Conservation (phyloP, 2,797 vertebrate genomes). For the Sebastes dallii region DNA sequence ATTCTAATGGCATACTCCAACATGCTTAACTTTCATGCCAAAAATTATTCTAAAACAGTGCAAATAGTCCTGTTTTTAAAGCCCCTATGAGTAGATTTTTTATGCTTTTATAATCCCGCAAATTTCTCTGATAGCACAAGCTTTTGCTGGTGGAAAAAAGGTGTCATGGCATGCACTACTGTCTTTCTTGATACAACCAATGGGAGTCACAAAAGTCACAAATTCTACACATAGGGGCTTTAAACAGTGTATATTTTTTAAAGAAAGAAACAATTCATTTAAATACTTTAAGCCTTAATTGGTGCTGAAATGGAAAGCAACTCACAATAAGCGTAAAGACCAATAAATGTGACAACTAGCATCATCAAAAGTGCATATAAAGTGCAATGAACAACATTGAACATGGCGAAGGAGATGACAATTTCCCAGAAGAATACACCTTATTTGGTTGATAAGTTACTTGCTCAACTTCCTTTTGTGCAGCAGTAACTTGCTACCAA, state of each 20-base stretch:
- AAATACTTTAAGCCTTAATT: background rate
- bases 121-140: background rate
- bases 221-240: background rate
- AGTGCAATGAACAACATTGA: background rate
- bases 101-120: background rate
- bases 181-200: too few relatives aligned
- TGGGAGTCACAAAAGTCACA: background rate
- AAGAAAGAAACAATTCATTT: background rate
- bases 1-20: background rate
- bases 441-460: constrained; percentile 35
- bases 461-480: constrained; percentile 29
- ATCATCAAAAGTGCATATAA: background rate
- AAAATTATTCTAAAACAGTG: background rate
- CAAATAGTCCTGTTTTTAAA: background rate
- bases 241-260: background rate
- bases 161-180: background rate
- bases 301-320: background rate
- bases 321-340: background rate
- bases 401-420: background rate
- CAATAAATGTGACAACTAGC: background rate
- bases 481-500: background rate
- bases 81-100: background rate
- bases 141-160: background rate
- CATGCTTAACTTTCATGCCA: constrained; percentile 30
- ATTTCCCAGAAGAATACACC: constrained; percentile 55